Percentiles rank a stretch among this genome's conserved stretches.
Conservation (phyloP, 2,113 vertebrate genomes). For the Odontesthes bonariensis region DNA sequence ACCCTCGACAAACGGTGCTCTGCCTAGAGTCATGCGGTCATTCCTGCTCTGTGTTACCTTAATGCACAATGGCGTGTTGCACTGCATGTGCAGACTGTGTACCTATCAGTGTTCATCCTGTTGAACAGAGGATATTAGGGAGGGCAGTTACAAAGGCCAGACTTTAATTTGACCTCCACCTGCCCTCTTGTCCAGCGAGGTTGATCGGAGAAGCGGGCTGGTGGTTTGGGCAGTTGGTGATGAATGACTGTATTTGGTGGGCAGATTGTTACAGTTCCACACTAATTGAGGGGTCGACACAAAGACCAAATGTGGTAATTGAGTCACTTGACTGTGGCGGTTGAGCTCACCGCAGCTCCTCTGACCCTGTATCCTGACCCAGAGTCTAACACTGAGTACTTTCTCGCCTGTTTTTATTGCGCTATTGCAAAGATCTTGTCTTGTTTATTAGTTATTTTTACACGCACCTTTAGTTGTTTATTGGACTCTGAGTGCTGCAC, state of each 20-base stretch:
- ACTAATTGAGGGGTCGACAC: constrained; percentile 94
- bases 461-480: constrained; percentile 14
- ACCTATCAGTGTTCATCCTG: constrained; percentile 78
- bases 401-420: constrained; percentile 41
- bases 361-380: constrained; percentile 79
- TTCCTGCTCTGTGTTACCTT: constrained; percentile 35
- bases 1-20: constrained; percentile 4
- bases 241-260: constrained; percentile 95
- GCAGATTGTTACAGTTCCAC: constrained; percentile 95
- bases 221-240: constrained; percentile 91
- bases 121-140: constrained; percentile 87
- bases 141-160: constrained; percentile 87
- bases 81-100: constrained; percentile 58
- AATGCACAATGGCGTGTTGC: constrained; percentile 59
- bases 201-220: constrained; percentile 86
- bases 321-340: constrained; percentile 89
- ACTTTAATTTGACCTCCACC: constrained; percentile 91
- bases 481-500: background rate
- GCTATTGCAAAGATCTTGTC: constrained; percentile 63
- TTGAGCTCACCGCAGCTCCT: constrained; percentile 86
- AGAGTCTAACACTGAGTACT: constrained; percentile 68
- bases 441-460: constrained; percentile 16
- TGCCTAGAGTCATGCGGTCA: background rate
- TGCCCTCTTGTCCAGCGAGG: constrained; percentile 82
- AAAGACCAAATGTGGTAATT: constrained; percentile 93